phyloP scores from a whole-genome alignment of 2,888 invertebrate species.

The Perizoma affinitatum region DNA sequence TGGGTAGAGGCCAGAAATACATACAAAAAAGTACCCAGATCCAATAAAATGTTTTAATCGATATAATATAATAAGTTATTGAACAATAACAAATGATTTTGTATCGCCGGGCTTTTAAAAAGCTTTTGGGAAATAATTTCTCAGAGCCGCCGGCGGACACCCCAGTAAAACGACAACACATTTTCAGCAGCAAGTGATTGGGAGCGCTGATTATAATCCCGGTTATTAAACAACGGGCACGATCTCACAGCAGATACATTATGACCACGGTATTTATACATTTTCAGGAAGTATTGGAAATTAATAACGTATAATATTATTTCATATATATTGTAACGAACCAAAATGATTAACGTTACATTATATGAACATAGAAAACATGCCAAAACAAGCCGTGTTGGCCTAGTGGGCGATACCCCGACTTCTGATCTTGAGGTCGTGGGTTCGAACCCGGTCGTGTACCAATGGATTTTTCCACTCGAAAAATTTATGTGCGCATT shows the following conservation, averaged over 20 bases:
- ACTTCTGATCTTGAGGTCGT: too few relatives aligned
- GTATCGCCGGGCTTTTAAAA: slow-evolving; percentile 8
- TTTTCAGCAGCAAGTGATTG: slow-evolving; percentile 14
- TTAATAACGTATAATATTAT: too few relatives aligned
- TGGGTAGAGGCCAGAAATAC: too few relatives aligned
- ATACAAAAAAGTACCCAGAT: neutral
- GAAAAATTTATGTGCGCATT: too few relatives aligned
- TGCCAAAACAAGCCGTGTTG: too few relatives aligned
- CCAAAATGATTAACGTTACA: too few relatives aligned
- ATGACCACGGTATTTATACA: slow-evolving; percentile 31
- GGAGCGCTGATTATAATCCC: slow-evolving; percentile 29
- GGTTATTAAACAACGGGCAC: slow-evolving; percentile 30
- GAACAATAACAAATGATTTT: neutral
- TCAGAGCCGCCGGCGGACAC: neutral
- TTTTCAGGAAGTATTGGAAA: slow-evolving; percentile 30
- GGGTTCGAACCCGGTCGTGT: too few relatives aligned
- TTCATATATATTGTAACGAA: too few relatives aligned
- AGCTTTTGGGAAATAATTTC: slow-evolving; percentile 7
- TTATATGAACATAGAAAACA: too few relatives aligned
- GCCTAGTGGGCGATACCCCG: too few relatives aligned
- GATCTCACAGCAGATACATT: slow-evolving; percentile 31
- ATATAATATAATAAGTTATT: neutral
- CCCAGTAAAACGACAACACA: slow-evolving; percentile 11
- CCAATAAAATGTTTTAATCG: neutral
- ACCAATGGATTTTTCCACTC: too few relatives aligned